These are phyloP conservation scores for Lasioglossum baleicum DNA, from an alignment of 1,140 invertebrate species.

Conservation along the genomic window DNA sequence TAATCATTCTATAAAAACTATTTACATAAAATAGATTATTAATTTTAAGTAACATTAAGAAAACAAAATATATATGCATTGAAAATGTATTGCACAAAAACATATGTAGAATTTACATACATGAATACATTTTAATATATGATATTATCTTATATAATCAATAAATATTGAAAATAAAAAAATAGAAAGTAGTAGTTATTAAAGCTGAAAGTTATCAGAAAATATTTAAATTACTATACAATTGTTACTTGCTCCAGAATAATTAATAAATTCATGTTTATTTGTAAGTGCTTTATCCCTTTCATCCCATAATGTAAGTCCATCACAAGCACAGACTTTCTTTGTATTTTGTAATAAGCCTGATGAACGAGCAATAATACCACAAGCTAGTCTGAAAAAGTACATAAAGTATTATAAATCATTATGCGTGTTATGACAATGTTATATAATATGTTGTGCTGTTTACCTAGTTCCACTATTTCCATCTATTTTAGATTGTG, in stretches of 20 bases:
- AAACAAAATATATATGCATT: too few relatives aligned
- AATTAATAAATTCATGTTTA: conserved; percentile 38
- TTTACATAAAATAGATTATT: too few relatives aligned
- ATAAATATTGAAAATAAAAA: too few relatives aligned
- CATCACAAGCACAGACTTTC: conserved; percentile 85
- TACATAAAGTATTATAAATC: conserved; percentile 20
- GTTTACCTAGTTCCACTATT: conserved; percentile 82
- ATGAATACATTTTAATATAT: too few relatives aligned
- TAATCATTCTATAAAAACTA: too few relatives aligned
- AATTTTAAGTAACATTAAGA: too few relatives aligned
- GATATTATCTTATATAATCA: too few relatives aligned
- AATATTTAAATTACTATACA: conserved; percentile 60
- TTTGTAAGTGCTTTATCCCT: conserved; percentile 67
- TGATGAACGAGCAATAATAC: conserved; percentile 85
- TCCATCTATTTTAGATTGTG: conserved; percentile 82
- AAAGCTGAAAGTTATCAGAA: too few relatives aligned
- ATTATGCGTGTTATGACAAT: conserved; percentile 6
- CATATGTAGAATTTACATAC: too few relatives aligned
- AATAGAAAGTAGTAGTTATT: too few relatives aligned
- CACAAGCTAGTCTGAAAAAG: conserved; percentile 81
- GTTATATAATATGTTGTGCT: too few relatives aligned
- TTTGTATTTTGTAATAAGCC: conserved; percentile 86
- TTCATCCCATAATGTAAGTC: conserved; percentile 85
- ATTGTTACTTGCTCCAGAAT: conserved; percentile 45
- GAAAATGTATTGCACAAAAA: too few relatives aligned